Conservation (phyloP, 1,140 invertebrate species). For the Pristionchus pacificus region DNA sequence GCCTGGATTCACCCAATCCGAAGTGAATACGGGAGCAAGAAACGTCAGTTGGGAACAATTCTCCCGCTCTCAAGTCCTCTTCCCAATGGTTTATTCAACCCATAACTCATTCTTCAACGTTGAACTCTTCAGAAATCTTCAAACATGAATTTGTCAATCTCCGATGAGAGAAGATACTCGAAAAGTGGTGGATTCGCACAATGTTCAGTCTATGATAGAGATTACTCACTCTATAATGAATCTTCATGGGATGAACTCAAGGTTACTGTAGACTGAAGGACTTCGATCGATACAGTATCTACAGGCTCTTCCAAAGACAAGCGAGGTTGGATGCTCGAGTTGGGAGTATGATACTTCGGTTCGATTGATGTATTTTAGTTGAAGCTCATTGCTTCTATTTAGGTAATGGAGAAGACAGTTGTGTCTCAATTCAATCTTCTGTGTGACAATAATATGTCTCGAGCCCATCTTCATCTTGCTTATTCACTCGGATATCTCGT, state of each 20-base stretch:
- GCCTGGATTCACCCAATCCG: constrained; percentile 8
- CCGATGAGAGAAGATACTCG: no score
- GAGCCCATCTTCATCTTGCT: constrained; percentile 53
- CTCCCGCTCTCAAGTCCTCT: constrained; percentile 46
- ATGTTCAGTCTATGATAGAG: constrained; percentile 43
- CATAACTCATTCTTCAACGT: background rate
- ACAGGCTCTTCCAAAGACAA: constrained; percentile 5
- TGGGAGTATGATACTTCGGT: constrained; percentile 40
- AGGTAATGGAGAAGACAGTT: constrained; percentile 49
- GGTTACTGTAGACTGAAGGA: background rate
- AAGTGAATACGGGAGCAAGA: no score
- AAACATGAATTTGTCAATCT: constrained; percentile 36
- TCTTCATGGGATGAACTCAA: constrained; percentile 17
- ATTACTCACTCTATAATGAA: constrained; percentile 35
- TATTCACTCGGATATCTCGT: constrained; percentile 55
- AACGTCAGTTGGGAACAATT: constrained; percentile 50
- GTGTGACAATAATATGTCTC: constrained; percentile 56
- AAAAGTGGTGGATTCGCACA: no score
- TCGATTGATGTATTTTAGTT: background rate
- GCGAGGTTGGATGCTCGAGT: constrained; percentile 35
- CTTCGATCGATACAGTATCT: constrained; percentile 11
- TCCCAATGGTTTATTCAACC: constrained; percentile 39
- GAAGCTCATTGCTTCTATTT: background rate
- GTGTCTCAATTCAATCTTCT: constrained; percentile 55
- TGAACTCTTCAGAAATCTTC: constrained; percentile 28